Conservation (phyloP, 2,797 vertebrate genomes). For the Emys orbicularis region DNA sequence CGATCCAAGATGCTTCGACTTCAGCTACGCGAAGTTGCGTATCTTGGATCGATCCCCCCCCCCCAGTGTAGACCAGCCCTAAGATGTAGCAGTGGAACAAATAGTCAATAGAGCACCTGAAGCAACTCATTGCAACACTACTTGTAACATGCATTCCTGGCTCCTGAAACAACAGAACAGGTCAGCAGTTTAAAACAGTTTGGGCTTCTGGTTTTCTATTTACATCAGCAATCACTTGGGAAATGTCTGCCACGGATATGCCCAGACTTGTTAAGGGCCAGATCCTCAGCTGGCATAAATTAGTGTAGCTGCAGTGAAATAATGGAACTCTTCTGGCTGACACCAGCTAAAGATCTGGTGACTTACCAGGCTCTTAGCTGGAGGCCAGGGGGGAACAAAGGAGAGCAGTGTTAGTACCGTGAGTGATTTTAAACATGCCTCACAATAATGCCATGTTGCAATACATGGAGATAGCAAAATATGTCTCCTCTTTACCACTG, state of each 20-base stretch:
- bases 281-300: conserved; percentile 21
- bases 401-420: neutral
- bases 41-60: too few relatives aligned
- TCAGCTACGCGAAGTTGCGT: too few relatives aligned
- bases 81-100: neutral
- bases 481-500: neutral
- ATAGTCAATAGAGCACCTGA: neutral
- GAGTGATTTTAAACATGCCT: neutral
- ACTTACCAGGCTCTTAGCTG: neutral
- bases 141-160: neutral
- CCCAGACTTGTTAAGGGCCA: neutral
- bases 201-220: conserved; percentile 15
- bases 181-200: neutral
- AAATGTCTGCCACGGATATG: neutral
- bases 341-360: neutral
- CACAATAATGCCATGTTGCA: neutral
- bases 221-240: neutral
- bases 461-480: neutral
- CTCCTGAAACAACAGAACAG: neutral
- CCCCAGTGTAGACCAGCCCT: too few relatives aligned
- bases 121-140: neutral
- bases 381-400: neutral
- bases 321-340: neutral
- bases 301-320: neutral
- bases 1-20: too few relatives aligned